Percentiles rank a stretch among this genome's conserved stretches.
Conservation (phyloP, 2,888 invertebrate species). For the Caenorhabditis macrosperma region DNA sequence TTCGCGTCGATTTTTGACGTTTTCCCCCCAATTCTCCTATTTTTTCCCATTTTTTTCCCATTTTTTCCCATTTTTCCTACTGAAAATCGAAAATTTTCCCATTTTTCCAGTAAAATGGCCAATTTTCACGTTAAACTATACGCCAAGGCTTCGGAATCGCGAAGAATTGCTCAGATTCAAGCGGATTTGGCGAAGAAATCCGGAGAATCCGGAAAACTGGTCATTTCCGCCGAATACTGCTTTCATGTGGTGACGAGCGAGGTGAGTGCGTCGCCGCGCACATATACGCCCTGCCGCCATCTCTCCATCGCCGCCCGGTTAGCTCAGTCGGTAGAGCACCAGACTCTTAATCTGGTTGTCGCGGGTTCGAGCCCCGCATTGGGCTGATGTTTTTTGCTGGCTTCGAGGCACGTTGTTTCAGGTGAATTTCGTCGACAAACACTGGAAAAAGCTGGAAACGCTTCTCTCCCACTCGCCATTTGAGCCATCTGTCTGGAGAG, state of each 20-base stretch:
- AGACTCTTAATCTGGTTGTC: slow-evolving; percentile 79
- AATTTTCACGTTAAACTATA: slow-evolving; percentile 34
- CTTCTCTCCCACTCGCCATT: slow-evolving; percentile 50
- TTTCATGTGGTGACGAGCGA: slow-evolving; percentile 47
- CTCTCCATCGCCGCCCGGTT: slow-evolving; percentile 69
- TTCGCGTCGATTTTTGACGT: not conserved
- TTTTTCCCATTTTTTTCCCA: too few species aligned
- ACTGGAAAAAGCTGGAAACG: slow-evolving; percentile 21
- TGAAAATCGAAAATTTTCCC: not conserved
- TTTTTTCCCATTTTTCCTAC: too few species aligned
- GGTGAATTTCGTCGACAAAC: slow-evolving; percentile 4
- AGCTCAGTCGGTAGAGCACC: slow-evolving; percentile 80
- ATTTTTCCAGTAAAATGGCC: slow-evolving; percentile 4
- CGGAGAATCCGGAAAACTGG: slow-evolving; percentile 1
- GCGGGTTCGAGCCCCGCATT: slow-evolving; percentile 79
- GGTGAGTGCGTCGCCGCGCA: slow-evolving; percentile 1
- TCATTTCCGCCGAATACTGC: slow-evolving; percentile 47
- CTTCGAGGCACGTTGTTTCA: too few species aligned
- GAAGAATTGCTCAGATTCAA: slow-evolving; percentile 32
- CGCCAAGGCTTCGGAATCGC: slow-evolving; percentile 10
- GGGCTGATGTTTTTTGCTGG: slow-evolving; percentile 67
- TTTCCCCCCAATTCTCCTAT: too few species aligned
- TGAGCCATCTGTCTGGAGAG: not conserved
- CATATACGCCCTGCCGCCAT: not conserved
- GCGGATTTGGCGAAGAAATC: slow-evolving; percentile 30